phyloP scores from a whole-genome alignment of 2,797 vertebrate species.

The Hozukius guyotensis region DNA sequence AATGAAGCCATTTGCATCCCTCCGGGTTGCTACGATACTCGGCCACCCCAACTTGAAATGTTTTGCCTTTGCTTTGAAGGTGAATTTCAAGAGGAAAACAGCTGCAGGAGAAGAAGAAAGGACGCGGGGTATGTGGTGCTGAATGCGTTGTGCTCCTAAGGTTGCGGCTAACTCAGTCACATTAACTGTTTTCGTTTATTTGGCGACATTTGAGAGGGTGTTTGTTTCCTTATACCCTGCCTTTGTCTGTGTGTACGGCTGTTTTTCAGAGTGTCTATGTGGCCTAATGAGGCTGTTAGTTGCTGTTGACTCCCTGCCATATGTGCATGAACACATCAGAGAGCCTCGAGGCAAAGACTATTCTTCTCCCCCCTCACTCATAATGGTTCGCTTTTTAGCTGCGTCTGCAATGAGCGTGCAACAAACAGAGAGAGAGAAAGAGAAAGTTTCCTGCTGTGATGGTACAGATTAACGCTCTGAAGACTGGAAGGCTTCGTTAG shows the following conservation, averaged over 20 bases:
- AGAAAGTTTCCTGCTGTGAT: constrained; percentile 30
- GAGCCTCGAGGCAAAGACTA: constrained; percentile 36
- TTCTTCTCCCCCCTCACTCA: constrained; percentile 16
- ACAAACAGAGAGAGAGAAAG: constrained; percentile 8
- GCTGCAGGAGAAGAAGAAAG: constrained; percentile 42
- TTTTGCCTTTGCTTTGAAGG: constrained; percentile 69
- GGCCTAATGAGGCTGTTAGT: constrained; percentile 71
- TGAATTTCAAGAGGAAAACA: constrained; percentile 61
- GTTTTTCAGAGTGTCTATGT: constrained; percentile 36
- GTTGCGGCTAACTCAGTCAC: constrained; percentile 4
- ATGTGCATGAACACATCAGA: constrained; percentile 61
- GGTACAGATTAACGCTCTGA: constrained; percentile 19
- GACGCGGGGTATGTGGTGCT: not conserved
- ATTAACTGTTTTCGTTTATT: constrained; percentile 40
- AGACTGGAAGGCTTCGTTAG: constrained; percentile 9
- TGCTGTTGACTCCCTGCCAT: constrained; percentile 59
- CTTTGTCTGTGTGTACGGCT: constrained; percentile 41
- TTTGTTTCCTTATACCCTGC: constrained; percentile 11
- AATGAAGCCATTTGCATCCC: constrained; percentile 76
- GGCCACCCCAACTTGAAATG: constrained; percentile 63
- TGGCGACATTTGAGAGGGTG: constrained; percentile 31
- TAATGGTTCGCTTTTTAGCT: constrained; percentile 49
- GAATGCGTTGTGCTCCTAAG: constrained; percentile 24
- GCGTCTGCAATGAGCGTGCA: constrained; percentile 14
- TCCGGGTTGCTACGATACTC: constrained; percentile 81